A percentile compares a stretch with the other conserved stretches of the same genome.
These are phyloP conservation scores for Polietes domitor DNA, from an alignment of 2,888 invertebrate species.

Conservation along the genomic window DNA sequence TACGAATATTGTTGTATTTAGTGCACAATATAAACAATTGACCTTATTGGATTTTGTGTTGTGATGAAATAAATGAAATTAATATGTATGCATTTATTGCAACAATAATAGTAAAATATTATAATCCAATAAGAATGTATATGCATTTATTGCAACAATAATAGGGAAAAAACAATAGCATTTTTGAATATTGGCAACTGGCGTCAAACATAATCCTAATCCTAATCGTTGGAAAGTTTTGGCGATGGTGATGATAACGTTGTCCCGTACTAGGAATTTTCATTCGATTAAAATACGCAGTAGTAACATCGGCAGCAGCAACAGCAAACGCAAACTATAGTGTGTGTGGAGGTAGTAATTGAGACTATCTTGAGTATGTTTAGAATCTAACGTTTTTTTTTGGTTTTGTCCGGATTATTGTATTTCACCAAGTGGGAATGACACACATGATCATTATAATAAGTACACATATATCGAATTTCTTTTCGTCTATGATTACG, in stretches of 20 bases:
- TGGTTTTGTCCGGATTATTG: background rate
- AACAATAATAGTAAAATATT: too few species aligned
- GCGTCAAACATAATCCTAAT: background rate
- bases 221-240: background rate
- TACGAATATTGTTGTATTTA: too few species aligned
- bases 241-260: background rate
- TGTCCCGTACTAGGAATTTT: background rate
- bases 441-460: too few species aligned
- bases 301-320: background rate
- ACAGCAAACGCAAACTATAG: background rate
- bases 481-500: too few species aligned
- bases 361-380: background rate
- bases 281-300: background rate
- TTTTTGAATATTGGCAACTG: conserved; percentile 6
- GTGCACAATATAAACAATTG: too few species aligned
- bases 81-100: too few species aligned
- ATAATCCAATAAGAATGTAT: too few species aligned
- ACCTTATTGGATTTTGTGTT: too few species aligned
- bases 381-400: background rate
- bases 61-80: too few species aligned
- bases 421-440: background rate
- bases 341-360: background rate
- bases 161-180: background rate
- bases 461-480: too few species aligned
- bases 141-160: too few species aligned